Evolutionary conservation across 1,140 invertebrate species (phyloP), one percentile per base, ranked within the genome.

Genomic region (Prorops nasuta): DNA sequence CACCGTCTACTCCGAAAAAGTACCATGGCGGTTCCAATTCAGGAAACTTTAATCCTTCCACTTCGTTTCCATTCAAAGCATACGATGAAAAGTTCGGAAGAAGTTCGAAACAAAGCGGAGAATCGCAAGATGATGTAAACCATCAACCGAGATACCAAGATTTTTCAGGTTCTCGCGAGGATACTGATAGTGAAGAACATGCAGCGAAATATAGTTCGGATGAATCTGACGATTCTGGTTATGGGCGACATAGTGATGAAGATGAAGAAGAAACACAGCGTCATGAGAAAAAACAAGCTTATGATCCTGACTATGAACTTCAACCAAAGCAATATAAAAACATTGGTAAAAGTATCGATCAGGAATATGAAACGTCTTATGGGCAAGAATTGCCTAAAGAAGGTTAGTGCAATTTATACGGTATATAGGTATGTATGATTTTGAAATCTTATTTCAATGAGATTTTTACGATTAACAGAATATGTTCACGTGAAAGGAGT

Each of bases 11-110:
- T 56, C 53, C 3, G 62, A 67, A 12, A 31, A 35, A 43, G 58
- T 49, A 24, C 6, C 54, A 0, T 40, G 8, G 31, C 63, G 52
- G 24, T 48, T 53, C 39, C 42, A 42, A 20, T 4, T 52, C 50
- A 37, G 51, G 61, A 12, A 52, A 66, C 46, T 67, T 61, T 12
- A 56, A 59, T n/a, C 65, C 66, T 1, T 62, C 63, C 1, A 58
- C 48, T 7, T 43, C 51, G 10, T 62, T 60, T 38, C 57, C 62
- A 12, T 69, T 72, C 19, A 63, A 65, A 20, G 44, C 67, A 3
- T 74, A 73, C 43, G 67, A 74, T 21, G 62, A 66, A 32, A 70
- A 64, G 52, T 71, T 73, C 39, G 51, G 56, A 12, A 73, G 61
- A 18, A 45, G 51, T 16, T 55, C 44, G n/a, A 47, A 24, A 14